Evolutionary conservation across 2,113 vertebrate species (phyloP).

Genomic region (Morone chrysops): DNA sequence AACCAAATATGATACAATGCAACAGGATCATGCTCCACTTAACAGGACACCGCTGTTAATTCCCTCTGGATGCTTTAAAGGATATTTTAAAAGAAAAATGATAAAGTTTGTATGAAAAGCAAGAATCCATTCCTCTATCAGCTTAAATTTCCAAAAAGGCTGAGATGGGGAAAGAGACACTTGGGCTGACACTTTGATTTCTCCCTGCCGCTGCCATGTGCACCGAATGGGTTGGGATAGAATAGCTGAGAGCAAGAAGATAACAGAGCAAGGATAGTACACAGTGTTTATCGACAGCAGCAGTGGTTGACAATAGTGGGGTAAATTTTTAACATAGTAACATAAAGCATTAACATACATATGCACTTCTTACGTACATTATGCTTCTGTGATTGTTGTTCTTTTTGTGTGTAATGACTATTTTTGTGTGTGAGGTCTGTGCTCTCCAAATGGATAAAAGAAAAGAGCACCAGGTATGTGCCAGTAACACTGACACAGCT

Average conservation of each 20-base stretch:
- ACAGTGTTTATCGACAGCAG: not conserved
- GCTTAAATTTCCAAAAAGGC: constrained; percentile 7
- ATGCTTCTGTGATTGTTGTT: not conserved
- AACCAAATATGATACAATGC: not conserved
- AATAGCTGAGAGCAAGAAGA: not conserved
- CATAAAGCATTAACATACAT: not conserved
- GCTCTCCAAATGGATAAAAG: not conserved
- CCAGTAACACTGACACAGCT: constrained; percentile 16
- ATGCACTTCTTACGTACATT: not conserved
- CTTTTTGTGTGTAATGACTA: too few species aligned
- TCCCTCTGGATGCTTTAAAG: not conserved
- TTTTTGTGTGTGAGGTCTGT: not conserved
- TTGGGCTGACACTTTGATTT: constrained; percentile 1
- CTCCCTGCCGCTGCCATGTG: not conserved
- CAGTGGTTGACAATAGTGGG: not conserved
- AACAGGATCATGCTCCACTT: not conserved
- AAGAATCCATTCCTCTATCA: not conserved
- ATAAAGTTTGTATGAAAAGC: constrained; percentile 22
- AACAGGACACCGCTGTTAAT: not conserved
- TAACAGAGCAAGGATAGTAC: not conserved
- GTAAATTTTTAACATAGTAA: not conserved
- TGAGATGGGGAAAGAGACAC: constrained; percentile 1
- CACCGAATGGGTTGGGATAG: not conserved
- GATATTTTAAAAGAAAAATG: not conserved
- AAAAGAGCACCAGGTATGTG: not conserved